These are phyloP conservation scores for Drosophila ustulata DNA, from an alignment of 2,888 invertebrate species.

Conservation along the genomic window DNA sequence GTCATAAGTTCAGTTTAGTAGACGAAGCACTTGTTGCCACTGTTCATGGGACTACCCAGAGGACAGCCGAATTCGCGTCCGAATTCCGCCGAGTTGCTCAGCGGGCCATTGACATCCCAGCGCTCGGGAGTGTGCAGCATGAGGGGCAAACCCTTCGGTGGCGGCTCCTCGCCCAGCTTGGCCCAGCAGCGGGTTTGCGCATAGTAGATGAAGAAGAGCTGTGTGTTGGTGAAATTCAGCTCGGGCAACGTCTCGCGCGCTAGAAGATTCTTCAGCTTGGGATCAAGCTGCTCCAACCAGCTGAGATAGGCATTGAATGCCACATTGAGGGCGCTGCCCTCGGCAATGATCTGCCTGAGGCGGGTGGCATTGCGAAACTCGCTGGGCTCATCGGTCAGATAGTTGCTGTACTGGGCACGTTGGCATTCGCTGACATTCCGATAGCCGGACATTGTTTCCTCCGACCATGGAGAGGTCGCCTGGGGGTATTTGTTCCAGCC, in stretches of 20 bases:
- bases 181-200: slow-evolving; percentile 81
- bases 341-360: slow-evolving; percentile 74
- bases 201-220: slow-evolving; percentile 82
- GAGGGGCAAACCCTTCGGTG: slow-evolving; percentile 70
- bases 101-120: slow-evolving; percentile 76
- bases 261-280: slow-evolving; percentile 42
- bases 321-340: slow-evolving; percentile 77
- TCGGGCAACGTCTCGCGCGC: slow-evolving; percentile 76
- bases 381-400: slow-evolving; percentile 72
- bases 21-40: slow-evolving; percentile 80
- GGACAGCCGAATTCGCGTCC: slow-evolving; percentile 80
- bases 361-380: slow-evolving; percentile 71
- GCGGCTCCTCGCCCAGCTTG: slow-evolving; percentile 38
- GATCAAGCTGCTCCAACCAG: slow-evolving; percentile 72
- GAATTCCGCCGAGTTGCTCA: slow-evolving; percentile 79
- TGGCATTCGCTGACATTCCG: slow-evolving; percentile 75
- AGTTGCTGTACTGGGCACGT: slow-evolving; percentile 76
- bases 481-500: slow-evolving; percentile 74
- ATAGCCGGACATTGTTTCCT: slow-evolving; percentile 59
- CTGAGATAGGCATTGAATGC: slow-evolving; percentile 81
- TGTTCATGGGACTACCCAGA: slow-evolving; percentile 81
- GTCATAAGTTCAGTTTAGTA: slow-evolving; percentile 52
- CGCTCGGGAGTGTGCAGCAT: slow-evolving; percentile 72
- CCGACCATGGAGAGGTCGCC: slow-evolving; percentile 66
- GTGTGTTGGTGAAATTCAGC: slow-evolving; percentile 82